Percentiles rank a stretch among this genome's conserved stretches.
phyloP scores from a whole-genome alignment of 2,113 vertebrate species.

The Dipodomys stephensi region DNA sequence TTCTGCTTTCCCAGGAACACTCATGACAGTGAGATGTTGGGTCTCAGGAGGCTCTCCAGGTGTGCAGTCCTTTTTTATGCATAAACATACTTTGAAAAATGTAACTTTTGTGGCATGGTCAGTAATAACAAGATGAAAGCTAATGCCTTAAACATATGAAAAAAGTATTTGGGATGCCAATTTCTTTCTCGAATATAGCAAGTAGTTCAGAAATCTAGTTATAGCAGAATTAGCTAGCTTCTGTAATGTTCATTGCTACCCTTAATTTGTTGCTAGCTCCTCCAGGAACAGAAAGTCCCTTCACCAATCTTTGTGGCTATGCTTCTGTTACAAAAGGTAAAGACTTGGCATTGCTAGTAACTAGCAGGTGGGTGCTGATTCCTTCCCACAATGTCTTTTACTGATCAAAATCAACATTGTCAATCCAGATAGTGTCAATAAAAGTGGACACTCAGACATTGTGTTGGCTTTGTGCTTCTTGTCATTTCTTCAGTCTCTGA shows the following conservation, averaged over 20 bases:
- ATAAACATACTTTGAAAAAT: constrained; percentile 74
- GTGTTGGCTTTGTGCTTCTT: constrained; percentile 34
- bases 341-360: neutral
- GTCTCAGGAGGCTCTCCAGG: constrained; percentile 78
- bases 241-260: neutral
- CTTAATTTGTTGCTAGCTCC: constrained; percentile 37
- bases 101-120: constrained; percentile 70
- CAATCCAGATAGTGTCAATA: neutral
- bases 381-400: constrained; percentile 28
- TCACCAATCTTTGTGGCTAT: neutral
- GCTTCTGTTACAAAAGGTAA: constrained; percentile 7
- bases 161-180: constrained; percentile 38
- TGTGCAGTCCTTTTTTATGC: constrained; percentile 77
- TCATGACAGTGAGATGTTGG: constrained; percentile 82
- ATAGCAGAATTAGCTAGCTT: constrained; percentile 25
- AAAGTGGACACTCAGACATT: neutral
- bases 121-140: constrained; percentile 64
- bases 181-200: constrained; percentile 61
- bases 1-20: constrained; percentile 83
- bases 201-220: constrained; percentile 20
- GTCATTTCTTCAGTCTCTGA: constrained; percentile 52
- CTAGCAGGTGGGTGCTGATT: neutral
- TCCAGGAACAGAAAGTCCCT: neutral
- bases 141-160: constrained; percentile 57
- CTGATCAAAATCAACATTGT: neutral